Evolutionary conservation across 2,113 vertebrate species (phyloP), one percentile per base, ranked within the genome.

Genomic region (Pogonocichla stellata): DNA sequence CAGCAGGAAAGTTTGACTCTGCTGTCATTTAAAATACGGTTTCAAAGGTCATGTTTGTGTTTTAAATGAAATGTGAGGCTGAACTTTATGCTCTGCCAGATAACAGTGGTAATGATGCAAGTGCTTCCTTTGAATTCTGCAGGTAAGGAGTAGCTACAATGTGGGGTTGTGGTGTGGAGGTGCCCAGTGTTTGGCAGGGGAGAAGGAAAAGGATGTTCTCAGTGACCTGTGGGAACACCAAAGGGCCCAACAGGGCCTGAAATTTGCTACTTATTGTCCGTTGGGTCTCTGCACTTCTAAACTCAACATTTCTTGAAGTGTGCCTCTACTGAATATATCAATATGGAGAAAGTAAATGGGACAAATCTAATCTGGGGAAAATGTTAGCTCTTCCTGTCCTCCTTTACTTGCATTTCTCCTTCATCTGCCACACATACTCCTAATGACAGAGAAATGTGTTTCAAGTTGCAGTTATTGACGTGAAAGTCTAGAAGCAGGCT

Each of bases 31-130:
- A 50, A 86, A 78, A 66, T 84, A 60, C 34, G 6, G 11, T 84
- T 65, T 88, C 77, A 87, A 94, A 92, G 84, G 80, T 91, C 80
- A 8, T 80, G 56, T 88, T 93, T 93, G 80, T 65, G 40, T 53
- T 92, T 77, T 36, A 86, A 80, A 45, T 90, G 17, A 77, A 66
- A 82, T 1, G 13, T 62, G 64, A 62, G 38, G 8, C 42, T 93
- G 77, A 73, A 50, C 74, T 70, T 80, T 47, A 54, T 74, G 83
- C 64, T 80, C 43, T 91, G 65, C 34, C 56, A 94, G 51, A 38
- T 40, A 71, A 61, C 24, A 69, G 29, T 1, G 34, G 16, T 1
- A 40, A 42, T 47, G 77, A 74, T 79, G 33, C 53, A 74, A 84
- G 47, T 11, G 19, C 61, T 81, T 86, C 38, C 51, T 95, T 85